These are phyloP conservation scores for Escarpia spicata DNA, from an alignment of 2,888 invertebrate genomes.

Conservation along the genomic window DNA sequence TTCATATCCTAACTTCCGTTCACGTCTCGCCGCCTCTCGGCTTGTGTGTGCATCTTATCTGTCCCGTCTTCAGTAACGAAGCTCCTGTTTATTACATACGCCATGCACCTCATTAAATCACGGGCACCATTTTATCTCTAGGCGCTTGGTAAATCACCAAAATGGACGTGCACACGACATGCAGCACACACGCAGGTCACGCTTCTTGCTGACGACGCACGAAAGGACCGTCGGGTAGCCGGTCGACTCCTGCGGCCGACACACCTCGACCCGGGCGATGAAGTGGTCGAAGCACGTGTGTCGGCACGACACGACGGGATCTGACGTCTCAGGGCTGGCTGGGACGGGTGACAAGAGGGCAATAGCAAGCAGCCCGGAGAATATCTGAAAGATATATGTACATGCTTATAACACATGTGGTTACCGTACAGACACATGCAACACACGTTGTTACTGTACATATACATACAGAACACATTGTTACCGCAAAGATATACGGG, in stretches of 20 bases:
- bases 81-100: no score
- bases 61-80: not conserved
- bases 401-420: not conserved
- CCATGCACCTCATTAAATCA: no score
- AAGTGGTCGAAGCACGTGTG: slow-evolving; percentile 16
- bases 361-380: not conserved
- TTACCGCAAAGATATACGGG: no score
- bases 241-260: not conserved
- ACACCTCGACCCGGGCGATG: not conserved
- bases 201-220: not conserved
- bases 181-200: not conserved
- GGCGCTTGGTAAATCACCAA: no score
- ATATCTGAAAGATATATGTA: not conserved
- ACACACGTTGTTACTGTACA: no score
- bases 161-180: not conserved
- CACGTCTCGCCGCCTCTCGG: no score
- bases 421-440: no score
- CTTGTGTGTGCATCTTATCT: not conserved
- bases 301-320: not conserved
- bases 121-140: no score
- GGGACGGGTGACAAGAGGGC: not conserved
- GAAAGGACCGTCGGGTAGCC: not conserved
- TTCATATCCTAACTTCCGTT: not conserved
- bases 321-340: not conserved
- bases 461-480: no score